Evolutionary conservation across 1,140 invertebrate genomes (phyloP).

Genomic region (Drosophila tani): DNA sequence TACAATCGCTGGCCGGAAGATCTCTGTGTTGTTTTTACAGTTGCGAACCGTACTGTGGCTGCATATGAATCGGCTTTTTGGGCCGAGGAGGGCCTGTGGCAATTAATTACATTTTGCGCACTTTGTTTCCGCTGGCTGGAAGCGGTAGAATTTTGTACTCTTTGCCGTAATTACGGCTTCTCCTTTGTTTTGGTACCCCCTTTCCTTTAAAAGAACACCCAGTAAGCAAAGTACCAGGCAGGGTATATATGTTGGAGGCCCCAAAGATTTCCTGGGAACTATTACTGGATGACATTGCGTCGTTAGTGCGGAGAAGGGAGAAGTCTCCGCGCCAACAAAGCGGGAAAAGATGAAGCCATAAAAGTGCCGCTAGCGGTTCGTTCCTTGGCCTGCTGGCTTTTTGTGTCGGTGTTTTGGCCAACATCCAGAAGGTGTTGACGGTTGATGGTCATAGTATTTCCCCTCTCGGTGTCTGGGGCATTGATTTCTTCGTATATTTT

Average conservation of each 20-base stretch:
- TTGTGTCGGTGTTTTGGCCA: conserved; percentile 27
- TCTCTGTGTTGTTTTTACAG: conserved; percentile 28
- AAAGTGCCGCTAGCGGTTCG: conserved; percentile 63
- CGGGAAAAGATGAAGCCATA: conserved; percentile 67
- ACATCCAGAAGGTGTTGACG: conserved; percentile 67
- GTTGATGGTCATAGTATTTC: conserved; percentile 54
- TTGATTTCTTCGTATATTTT: conserved; percentile 45
- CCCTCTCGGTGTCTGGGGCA: conserved; percentile 29
- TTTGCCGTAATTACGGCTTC: conserved; percentile 59
- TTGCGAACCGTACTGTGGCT: conserved; percentile 37
- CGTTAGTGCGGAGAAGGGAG: not conserved
- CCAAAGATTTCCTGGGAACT: conserved; percentile 5
- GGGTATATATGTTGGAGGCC: conserved; percentile 24
- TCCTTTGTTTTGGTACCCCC: conserved; percentile 24
- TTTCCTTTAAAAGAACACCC: conserved; percentile 4
- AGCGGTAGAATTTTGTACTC: conserved; percentile 65
- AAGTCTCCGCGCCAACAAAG: not conserved
- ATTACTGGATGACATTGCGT: conserved; percentile 40
- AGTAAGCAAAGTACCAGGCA: conserved; percentile 4
- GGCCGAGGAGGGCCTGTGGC: conserved; percentile 27
- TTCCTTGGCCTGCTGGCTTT: conserved; percentile 69
- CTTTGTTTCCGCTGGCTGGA: conserved; percentile 70
- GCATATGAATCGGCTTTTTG: conserved; percentile 41
- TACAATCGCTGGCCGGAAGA: conserved; percentile 17
- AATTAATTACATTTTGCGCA: conserved; percentile 83